These are phyloP conservation scores for Rotaria sp. DNA, from an alignment of 2,888 invertebrate species.

Conservation along the genomic window DNA sequence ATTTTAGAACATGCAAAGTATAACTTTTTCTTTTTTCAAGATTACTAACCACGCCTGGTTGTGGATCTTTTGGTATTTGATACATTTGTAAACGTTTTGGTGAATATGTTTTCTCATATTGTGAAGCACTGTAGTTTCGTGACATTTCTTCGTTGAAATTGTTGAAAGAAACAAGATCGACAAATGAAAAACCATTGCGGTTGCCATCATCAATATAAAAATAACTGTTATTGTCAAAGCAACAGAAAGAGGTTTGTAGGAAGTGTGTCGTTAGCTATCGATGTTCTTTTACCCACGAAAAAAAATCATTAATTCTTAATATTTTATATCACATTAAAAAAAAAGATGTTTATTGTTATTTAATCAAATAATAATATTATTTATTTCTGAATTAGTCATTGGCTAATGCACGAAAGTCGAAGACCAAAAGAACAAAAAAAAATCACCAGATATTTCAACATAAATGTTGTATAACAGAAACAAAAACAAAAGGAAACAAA, in stretches of 20 bases:
- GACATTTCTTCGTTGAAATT: slow-evolving; percentile 2
- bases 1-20: too few species aligned
- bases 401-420: neutral
- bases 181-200: neutral
- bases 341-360: neutral
- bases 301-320: neutral
- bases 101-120: slow-evolving; percentile 52
- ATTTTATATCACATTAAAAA: neutral
- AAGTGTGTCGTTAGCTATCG: neutral
- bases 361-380: slow-evolving; percentile 17
- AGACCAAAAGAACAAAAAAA: neutral
- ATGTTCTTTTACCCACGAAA: neutral
- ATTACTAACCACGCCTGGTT: slow-evolving; percentile 42
- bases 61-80: slow-evolving; percentile 46
- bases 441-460: neutral
- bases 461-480: neutral
- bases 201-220: neutral
- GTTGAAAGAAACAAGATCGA: neutral
- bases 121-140: slow-evolving; percentile 41
- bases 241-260: neutral
- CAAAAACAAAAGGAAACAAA: neutral
- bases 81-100: slow-evolving; percentile 51
- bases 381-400: neutral
- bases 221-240: neutral
- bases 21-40: too few species aligned